These are phyloP conservation scores for Edolisoma coerulescens DNA, from an alignment of 2,113 vertebrate species.

Conservation along the genomic window DNA sequence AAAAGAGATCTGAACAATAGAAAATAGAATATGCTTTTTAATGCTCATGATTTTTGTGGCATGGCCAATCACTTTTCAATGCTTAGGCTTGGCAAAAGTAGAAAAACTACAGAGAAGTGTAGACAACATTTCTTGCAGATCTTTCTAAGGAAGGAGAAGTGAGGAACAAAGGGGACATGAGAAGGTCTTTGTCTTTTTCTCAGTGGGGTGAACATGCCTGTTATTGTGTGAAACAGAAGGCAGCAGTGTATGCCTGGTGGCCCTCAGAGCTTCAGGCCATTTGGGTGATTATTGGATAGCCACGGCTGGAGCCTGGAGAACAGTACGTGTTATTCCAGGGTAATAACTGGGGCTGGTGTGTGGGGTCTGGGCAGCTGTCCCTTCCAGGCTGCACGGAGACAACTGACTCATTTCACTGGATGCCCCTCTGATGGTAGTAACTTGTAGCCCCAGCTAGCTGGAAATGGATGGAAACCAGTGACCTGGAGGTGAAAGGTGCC, in stretches of 20 bases:
- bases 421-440: neutral
- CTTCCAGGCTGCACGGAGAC: neutral
- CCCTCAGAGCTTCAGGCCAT: constrained; percentile 44
- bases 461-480: neutral
- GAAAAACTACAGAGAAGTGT: neutral
- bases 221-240: constrained; percentile 44
- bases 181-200: constrained; percentile 43
- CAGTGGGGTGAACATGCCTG: constrained; percentile 26
- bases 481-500: constrained; percentile 45
- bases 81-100: neutral
- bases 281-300: neutral
- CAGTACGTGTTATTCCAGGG: neutral
- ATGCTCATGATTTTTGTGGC: neutral
- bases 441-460: neutral
- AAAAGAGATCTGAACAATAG: neutral
- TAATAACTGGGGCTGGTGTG: neutral
- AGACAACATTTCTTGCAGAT: constrained; percentile 23
- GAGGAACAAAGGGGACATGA: constrained; percentile 18
- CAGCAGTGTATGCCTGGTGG: constrained; percentile 42
- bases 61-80: neutral
- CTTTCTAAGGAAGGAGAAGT: neutral
- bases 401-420: neutral
- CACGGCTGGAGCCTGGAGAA: neutral
- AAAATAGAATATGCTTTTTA: neutral
- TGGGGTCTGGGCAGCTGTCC: constrained; percentile 4